These are phyloP conservation scores for Poecilia gillii DNA, from an alignment of 2,797 vertebrate species.

Conservation along the genomic window DNA sequence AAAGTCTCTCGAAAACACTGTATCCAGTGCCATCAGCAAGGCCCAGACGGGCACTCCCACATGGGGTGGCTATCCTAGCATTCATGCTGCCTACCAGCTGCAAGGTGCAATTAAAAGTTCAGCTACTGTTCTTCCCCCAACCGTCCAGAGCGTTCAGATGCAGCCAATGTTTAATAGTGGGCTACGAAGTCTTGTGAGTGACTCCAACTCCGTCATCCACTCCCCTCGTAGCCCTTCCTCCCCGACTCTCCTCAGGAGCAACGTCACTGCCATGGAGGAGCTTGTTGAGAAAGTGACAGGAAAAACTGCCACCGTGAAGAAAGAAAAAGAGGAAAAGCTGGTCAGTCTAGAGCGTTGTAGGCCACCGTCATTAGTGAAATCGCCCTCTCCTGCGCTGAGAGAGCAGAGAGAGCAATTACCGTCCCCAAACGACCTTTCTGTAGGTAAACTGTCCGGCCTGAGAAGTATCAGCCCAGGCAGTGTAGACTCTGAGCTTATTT, in stretches of 20 bases:
- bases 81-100: constrained; percentile 98
- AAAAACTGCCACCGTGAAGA: constrained; percentile 88
- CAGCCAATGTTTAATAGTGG: constrained; percentile 90
- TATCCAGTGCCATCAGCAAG: constrained; percentile 98
- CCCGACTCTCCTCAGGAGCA: constrained; percentile 94
- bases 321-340: constrained; percentile 90
- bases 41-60: constrained; percentile 98
- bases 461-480: constrained; percentile 84
- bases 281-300: constrained; percentile 98
- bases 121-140: constrained; percentile 68
- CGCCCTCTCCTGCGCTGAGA: constrained; percentile 87
- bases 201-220: constrained; percentile 85
- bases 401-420: constrained; percentile 88
- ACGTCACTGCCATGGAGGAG: constrained; percentile 98
- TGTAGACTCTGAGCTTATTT: constrained; percentile 79
- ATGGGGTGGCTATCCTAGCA: constrained; percentile 99
- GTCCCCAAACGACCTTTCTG: constrained; percentile 83
- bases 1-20: constrained; percentile 98
- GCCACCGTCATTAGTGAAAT: constrained; percentile 84
- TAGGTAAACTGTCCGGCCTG: constrained; percentile 75
- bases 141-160: constrained; percentile 92
- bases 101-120: constrained; percentile 89
- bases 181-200: constrained; percentile 74
- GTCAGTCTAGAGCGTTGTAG: constrained; percentile 83
- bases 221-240: constrained; percentile 91